phyloP scores from a whole-genome alignment of 2,797 vertebrate species.

The Allobates femoralis region DNA sequence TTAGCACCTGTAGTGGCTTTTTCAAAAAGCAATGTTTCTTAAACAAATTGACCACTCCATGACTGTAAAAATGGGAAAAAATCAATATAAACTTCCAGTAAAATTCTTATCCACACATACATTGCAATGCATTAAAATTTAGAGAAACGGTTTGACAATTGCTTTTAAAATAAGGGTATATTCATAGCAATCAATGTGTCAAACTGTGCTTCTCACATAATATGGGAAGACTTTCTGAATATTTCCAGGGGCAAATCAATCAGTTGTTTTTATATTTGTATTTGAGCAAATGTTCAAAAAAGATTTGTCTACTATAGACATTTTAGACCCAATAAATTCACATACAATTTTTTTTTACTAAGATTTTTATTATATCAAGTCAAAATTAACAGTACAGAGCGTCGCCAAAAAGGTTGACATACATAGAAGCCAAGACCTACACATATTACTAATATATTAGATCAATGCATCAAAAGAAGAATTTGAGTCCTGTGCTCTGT shows the following conservation, averaged over 20 bases:
- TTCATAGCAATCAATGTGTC: constrained; percentile 4
- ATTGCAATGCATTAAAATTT: constrained; percentile 7
- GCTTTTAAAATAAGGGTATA: constrained; percentile 22
- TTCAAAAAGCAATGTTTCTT: constrained; percentile 43
- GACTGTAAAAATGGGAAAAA: constrained; percentile 38
- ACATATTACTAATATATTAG: no score
- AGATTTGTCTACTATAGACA: no score
- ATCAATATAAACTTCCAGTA: constrained; percentile 8
- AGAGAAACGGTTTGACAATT: background rate
- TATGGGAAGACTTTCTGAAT: background rate
- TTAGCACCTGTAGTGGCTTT: constrained; percentile 25
- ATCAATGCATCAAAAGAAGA: no score
- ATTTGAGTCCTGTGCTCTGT: no score
- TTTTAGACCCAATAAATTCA: background rate
- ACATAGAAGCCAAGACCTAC: no score
- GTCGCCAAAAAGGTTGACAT: no score
- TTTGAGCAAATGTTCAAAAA: no score
- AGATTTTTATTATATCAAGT: no score
- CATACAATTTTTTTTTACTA: background rate
- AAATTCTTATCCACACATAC: constrained; percentile 5
- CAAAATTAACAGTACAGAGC: no score
- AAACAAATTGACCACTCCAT: constrained; percentile 54
- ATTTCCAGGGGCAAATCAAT: background rate
- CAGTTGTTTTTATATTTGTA: background rate
- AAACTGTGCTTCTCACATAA: background rate